A percentile compares a stretch with the other conserved stretches of the same genome.
Evolutionary conservation across 2,888 invertebrate genomes (phyloP).

Genomic region (Thereva nobilitata): DNA sequence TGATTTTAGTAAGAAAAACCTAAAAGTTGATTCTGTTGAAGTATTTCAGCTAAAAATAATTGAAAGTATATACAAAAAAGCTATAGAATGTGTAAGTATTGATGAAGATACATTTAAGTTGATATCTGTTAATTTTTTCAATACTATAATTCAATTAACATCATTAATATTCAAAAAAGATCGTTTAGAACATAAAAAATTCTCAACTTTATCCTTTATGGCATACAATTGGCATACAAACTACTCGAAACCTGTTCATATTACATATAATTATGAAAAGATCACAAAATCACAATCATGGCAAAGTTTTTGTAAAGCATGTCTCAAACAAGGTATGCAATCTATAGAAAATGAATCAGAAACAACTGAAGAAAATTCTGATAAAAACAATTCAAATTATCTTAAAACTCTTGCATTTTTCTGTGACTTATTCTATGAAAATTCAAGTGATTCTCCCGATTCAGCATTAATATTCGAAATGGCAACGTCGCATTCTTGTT

Average conservation of each 20-base stretch:
- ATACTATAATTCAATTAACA: constrained; percentile 61
- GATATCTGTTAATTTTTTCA: constrained; percentile 62
- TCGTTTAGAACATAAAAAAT: constrained; percentile 50
- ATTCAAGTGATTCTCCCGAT: constrained; percentile 60
- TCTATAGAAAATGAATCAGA: constrained; percentile 51
- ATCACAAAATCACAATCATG: constrained; percentile 60
- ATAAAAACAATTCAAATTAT: constrained; percentile 58
- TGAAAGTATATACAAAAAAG: constrained; percentile 62
- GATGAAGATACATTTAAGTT: constrained; percentile 47
- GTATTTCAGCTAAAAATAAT: constrained; percentile 64
- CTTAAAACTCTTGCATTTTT: constrained; percentile 63
- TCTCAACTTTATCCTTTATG: constrained; percentile 56
- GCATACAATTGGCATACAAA: constrained; percentile 51
- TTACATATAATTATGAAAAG: constrained; percentile 45
- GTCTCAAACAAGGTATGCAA: constrained; percentile 70
- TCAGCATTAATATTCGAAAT: constrained; percentile 68
- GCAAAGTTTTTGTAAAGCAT: constrained; percentile 66
- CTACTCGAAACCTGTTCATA: constrained; percentile 42
- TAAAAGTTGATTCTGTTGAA: constrained; percentile 68
- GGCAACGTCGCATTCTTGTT: constrained; percentile 77
- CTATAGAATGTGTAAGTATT: constrained; percentile 52
- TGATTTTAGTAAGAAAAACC: constrained; percentile 63
- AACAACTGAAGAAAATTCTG: constrained; percentile 52
- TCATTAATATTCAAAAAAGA: constrained; percentile 60
- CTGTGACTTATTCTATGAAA: constrained; percentile 63